Conservation (phyloP, 2,113 vertebrate species). For the Herpetotheres cachinnans region DNA sequence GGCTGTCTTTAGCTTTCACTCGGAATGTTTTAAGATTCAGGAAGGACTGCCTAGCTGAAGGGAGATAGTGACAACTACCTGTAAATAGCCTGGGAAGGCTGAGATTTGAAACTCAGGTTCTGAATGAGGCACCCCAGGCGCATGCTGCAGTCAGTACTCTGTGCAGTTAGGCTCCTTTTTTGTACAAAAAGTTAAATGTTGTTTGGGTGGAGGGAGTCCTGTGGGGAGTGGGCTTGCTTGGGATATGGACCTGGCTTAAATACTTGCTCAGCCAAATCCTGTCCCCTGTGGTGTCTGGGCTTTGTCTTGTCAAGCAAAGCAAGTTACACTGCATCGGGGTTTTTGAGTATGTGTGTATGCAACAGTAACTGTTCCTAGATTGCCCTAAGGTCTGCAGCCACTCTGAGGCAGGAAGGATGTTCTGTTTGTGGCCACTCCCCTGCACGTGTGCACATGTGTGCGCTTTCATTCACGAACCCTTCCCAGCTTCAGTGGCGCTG, state of each 20-base stretch:
- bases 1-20: not conserved
- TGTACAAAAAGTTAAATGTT: not conserved
- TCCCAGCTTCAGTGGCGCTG: not conserved
- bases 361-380: not conserved
- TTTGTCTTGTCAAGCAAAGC: not conserved
- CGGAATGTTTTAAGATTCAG: not conserved
- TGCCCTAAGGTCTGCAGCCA: not conserved
- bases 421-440: not conserved
- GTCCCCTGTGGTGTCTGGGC: not conserved
- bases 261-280: not conserved
- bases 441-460: rapidly evolving
- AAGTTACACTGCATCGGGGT: not conserved
- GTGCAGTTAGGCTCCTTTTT: not conserved
- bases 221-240: not conserved
- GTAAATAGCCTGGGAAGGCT: not conserved
- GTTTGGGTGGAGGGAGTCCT: too few species aligned
- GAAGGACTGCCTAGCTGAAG: not conserved
- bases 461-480: not conserved
- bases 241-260: not conserved
- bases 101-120: not conserved
- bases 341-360: not conserved
- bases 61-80: not conserved
- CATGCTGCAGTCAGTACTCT: not conserved
- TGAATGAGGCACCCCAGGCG: not conserved
- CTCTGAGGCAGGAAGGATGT: not conserved